phyloP scores from a whole-genome alignment of 2,888 invertebrate genomes.

The Acanthosepion lycidas region DNA sequence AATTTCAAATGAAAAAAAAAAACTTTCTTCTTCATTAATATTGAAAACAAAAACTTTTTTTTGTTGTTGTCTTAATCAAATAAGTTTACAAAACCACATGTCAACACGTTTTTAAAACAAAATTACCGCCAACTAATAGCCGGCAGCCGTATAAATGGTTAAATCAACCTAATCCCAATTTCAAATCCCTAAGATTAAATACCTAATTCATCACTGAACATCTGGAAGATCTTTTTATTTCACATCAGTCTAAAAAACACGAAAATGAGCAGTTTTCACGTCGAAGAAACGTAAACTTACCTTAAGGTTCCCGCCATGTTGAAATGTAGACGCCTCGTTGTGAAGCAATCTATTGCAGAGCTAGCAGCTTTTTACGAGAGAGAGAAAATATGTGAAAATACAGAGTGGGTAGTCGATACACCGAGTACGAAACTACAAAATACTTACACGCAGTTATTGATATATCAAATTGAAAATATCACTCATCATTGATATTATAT shows the following conservation, averaged over 20 bases:
- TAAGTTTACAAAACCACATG: neutral
- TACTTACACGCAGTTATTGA: too few species aligned
- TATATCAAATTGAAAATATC: too few species aligned
- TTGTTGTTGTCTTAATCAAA: too few species aligned
- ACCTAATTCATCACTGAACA: neutral
- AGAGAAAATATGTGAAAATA: neutral
- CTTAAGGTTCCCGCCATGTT: slow-evolving; percentile 1
- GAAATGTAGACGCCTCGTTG: neutral
- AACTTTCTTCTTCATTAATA: neutral
- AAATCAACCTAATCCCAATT: neutral
- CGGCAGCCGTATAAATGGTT: neutral
- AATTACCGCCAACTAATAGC: neutral
- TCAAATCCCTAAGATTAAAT: neutral
- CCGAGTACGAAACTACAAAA: neutral
- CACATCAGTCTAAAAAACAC: neutral
- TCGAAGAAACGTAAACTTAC: neutral
- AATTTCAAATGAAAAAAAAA: neutral
- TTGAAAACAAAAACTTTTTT: neutral
- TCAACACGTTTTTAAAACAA: neutral
- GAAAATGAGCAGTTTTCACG: neutral
- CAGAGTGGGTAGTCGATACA: neutral
- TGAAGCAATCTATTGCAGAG: neutral
- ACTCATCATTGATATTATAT: too few species aligned
- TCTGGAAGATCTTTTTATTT: neutral
- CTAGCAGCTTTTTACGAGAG: neutral